A percentile compares a stretch with the other conserved stretches of the same genome.
Conservation (phyloP, 2,113 vertebrate genomes). For the Bubo bubo region DNA sequence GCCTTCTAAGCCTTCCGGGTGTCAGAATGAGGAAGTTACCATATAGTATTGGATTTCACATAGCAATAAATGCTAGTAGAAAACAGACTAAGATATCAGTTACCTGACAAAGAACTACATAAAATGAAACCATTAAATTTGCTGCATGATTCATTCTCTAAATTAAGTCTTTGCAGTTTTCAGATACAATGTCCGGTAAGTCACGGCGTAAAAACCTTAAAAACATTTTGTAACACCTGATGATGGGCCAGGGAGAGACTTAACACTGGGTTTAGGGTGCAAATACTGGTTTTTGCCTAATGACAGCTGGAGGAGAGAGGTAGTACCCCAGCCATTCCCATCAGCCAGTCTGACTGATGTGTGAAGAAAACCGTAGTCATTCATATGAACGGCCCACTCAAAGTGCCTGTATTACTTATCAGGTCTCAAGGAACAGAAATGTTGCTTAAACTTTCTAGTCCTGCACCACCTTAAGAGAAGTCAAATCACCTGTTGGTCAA, state of each 20-base stretch:
- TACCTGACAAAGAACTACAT: not conserved
- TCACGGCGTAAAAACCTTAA: not conserved
- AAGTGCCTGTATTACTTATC: not conserved
- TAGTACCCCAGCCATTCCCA: not conserved
- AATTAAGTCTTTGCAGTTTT: not conserved
- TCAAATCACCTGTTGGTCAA: not conserved
- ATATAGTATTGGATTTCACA: not conserved
- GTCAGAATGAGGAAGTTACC: not conserved
- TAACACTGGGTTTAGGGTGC: not conserved
- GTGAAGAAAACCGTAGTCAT: not conserved
- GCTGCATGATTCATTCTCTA: not conserved
- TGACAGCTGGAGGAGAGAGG: not conserved
- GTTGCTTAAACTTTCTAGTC: not conserved
- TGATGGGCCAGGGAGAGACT: not conserved
- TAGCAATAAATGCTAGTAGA: not conserved
- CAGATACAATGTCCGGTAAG: not conserved
- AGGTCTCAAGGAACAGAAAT: not conserved
- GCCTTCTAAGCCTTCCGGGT: not conserved
- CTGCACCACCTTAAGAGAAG: too few species aligned
- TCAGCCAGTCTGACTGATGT: not conserved
- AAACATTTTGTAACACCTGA: not conserved
- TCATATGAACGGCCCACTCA: not conserved
- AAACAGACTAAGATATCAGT: not conserved
- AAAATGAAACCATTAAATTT: not conserved
- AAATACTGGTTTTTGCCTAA: not conserved